Conservation (phyloP, 2,113 vertebrate species). For the Laticauda laticaudata region DNA sequence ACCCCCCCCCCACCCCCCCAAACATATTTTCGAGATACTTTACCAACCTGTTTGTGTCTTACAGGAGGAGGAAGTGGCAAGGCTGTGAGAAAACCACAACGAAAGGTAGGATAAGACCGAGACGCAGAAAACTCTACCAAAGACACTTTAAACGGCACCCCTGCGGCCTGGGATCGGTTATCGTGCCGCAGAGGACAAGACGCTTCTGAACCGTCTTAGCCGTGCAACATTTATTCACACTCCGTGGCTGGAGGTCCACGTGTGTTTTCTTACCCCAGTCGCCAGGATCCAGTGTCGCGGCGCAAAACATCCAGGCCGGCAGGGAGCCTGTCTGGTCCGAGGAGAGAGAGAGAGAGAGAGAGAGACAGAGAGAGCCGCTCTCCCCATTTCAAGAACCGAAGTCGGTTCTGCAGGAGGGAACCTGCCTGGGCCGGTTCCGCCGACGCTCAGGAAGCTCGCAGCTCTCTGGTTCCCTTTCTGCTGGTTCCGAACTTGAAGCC, state of each 20-base stretch:
- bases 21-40: neutral
- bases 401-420: conserved; percentile 2
- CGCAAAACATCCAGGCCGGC: conserved; percentile 48
- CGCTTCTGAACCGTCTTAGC: conserved; percentile 12
- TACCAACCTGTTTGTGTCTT: neutral
- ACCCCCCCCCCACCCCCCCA: too few relatives aligned
- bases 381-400: conserved; percentile 22
- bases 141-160: conserved; percentile 32
- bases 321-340: conserved; percentile 42
- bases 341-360: conserved; percentile 8
- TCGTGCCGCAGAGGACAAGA: conserved; percentile 14
- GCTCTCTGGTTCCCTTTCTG: conserved; percentile 22
- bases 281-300: conserved; percentile 48
- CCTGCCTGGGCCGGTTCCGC: neutral
- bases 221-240: neutral
- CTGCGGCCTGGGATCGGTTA: neutral
- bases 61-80: neutral
- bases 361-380: conserved; percentile 1
- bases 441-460: conserved; percentile 3
- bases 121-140: conserved; percentile 4
- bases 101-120: neutral
- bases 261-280: conserved; percentile 61
- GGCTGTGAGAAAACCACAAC: neutral
- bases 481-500: conserved; percentile 37
- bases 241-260: neutral